Base-by-base conservation (phyloP, 2,113 vertebrate species). In the Spermophilus dauricus region DNA sequence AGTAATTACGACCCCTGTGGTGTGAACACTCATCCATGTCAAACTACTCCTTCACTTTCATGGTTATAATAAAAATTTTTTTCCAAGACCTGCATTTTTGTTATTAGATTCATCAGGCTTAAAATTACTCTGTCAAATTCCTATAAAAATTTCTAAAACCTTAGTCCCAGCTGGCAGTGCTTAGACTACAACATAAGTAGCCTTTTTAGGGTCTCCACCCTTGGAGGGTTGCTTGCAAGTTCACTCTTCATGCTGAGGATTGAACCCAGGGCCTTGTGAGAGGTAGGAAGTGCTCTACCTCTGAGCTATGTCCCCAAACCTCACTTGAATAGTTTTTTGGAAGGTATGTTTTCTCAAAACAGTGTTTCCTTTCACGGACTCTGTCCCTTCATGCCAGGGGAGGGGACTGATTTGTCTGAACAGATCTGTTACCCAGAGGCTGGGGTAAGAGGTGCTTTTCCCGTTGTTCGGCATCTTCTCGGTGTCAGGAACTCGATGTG, bases 41-140 rank as follows among this genome's bases (percentile, higher is more conserved):
- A 94, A 94, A 96, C 77, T 73, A 92, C 32, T 70, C 93, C 53
- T 82, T 89, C 69, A 53, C 81, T 86, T 95, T 95, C 93, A 95
- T 73, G n/a, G 78, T 39, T 96, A 96, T 63, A 26, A 70, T 93
- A 80, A 67, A 86, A 70, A 18, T 30, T 39, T 93, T 93, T 93
- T 97, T 93, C 95, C 18, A 91, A 86, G 95, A 16, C 37, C 10
- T 51, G 16, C 30, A 61, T 89, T 96, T 84, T 97, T 48, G 82
- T 89, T 85, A 82, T 96, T 75, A 89, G 16, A 94, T 72, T 95
- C 42, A 86, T 81, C 32, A 97, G 94, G 95, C 94, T 86, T 92
- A 90, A 93, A 95, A 97, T 85, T 45, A 89, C 63, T 86, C 88
- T 89, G 73, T 61, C 91, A 93, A 91, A 83, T 84, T 93, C 56